phyloP scores from a whole-genome alignment of 1,140 invertebrate species.

The Pygmarrhopalites habei region DNA sequence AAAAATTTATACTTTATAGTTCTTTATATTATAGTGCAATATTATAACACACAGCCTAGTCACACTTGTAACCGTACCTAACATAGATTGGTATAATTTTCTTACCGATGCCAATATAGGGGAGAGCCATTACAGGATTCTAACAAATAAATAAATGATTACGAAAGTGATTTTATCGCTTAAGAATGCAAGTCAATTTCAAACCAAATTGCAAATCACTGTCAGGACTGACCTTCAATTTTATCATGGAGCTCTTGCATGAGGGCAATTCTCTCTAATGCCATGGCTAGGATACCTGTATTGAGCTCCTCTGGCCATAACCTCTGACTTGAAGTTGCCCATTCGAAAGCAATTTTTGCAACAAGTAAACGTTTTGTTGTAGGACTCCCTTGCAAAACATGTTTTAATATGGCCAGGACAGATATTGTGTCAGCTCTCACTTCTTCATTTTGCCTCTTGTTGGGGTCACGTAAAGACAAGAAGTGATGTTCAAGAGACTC shows the following conservation, averaged over 20 bases:
- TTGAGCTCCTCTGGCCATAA: slow-evolving; percentile 46
- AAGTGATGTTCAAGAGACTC: slow-evolving; percentile 48
- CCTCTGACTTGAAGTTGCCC: slow-evolving; percentile 51
- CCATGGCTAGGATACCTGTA: slow-evolving; percentile 46
- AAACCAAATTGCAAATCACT: slow-evolving; percentile 46
- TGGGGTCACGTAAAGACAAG: slow-evolving; percentile 5
- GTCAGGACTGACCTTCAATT: too few species aligned
- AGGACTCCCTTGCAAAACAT: slow-evolving; percentile 50
- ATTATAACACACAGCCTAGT: too few species aligned
- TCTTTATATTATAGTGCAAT: too few species aligned
- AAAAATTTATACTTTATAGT: too few species aligned
- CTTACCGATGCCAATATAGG: slow-evolving; percentile 78
- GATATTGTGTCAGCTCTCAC: slow-evolving; percentile 57
- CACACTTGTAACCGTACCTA: too few species aligned
- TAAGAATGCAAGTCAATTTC: not conserved
- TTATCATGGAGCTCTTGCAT: slow-evolving; percentile 52
- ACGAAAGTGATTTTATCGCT: not conserved
- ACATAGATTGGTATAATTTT: too few species aligned
- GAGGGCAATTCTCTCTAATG: slow-evolving; percentile 56
- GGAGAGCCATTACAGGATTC: slow-evolving; percentile 58
- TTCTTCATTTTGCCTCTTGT: slow-evolving; percentile 23
- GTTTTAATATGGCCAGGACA: slow-evolving; percentile 23
- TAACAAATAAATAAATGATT: too few species aligned
- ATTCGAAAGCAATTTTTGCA: slow-evolving; percentile 58
- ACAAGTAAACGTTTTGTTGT: slow-evolving; percentile 58